Conservation (phyloP, 2,113 vertebrate genomes). For the Steatornis caripensis region DNA sequence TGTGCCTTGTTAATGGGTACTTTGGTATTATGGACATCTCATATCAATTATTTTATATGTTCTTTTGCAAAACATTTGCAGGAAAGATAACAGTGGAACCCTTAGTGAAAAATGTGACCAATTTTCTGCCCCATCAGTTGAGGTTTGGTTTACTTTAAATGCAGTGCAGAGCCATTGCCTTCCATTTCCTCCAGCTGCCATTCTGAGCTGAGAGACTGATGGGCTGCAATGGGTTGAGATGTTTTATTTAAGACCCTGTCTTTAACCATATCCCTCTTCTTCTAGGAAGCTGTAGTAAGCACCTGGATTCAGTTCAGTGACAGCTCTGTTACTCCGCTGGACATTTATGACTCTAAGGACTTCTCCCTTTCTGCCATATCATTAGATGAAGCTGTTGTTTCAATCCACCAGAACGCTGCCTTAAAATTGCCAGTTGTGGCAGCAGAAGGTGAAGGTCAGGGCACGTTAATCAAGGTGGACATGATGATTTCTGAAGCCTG, state of each 20-base stretch:
- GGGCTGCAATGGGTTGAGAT: background rate
- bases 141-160: background rate
- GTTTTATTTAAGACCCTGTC: background rate
- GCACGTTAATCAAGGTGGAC: constrained; percentile 86
- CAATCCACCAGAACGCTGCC: constrained; percentile 67
- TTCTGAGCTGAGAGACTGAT: background rate
- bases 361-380: constrained; percentile 87
- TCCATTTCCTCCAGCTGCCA: background rate
- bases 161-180: background rate
- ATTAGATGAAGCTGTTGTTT: constrained; percentile 83
- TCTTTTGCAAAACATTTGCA: background rate
- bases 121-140: background rate
- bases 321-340: constrained; percentile 86
- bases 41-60: background rate
- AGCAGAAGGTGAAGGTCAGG: constrained; percentile 90
- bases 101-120: background rate
- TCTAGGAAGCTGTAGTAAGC: constrained; percentile 90
- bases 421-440: constrained; percentile 81
- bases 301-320: constrained; percentile 97
- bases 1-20: background rate
- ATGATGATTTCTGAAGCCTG: constrained; percentile 90
- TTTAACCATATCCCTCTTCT: constrained; percentile 41
- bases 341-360: constrained; percentile 86
- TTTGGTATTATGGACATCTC: background rate
- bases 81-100: background rate